Conservation (phyloP, 2,888 invertebrate species). For the Melanchra persicariae region DNA sequence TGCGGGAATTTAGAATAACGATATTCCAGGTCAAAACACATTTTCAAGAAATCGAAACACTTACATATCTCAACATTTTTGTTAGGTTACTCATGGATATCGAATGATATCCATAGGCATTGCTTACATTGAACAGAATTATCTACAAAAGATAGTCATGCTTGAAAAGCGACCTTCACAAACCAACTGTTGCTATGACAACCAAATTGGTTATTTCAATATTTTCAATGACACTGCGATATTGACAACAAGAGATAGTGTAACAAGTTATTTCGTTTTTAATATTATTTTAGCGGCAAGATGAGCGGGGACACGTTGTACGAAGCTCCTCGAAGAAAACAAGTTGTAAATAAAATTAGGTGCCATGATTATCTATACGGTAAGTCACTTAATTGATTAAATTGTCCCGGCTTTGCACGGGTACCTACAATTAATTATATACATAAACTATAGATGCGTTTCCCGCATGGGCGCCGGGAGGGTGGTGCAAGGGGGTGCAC, state of each 20-base stretch:
- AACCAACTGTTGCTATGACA: slow-evolving; percentile 10
- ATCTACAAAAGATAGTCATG: slow-evolving; percentile 31
- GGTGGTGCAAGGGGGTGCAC: too few relatives aligned
- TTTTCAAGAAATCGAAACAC: too few relatives aligned
- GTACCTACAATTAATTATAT: too few relatives aligned
- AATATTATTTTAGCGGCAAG: slow-evolving; percentile 21
- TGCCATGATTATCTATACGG: slow-evolving; percentile 87
- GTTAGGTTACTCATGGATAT: too few relatives aligned
- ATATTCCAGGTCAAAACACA: too few relatives aligned
- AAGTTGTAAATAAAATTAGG: slow-evolving; percentile 72
- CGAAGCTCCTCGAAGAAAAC: slow-evolving; percentile 68
- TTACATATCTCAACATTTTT: too few relatives aligned
- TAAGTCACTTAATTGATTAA: slow-evolving; percentile 64
- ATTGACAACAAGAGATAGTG: not conserved
- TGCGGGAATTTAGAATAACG: too few relatives aligned
- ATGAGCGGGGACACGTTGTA: slow-evolving; percentile 79
- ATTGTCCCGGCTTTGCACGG: too few relatives aligned
- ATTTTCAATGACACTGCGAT: slow-evolving; percentile 11
- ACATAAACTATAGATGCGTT: too few relatives aligned
- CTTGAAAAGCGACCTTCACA: slow-evolving; percentile 15
- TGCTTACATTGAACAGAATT: not conserved
- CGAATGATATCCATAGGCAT: too few relatives aligned
- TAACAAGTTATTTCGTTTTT: not conserved
- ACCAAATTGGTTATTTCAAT: slow-evolving; percentile 17
- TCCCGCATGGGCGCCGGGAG: too few relatives aligned